Base-by-base conservation (phyloP, 2,797 vertebrate genomes). In the Pterois miles region DNA sequence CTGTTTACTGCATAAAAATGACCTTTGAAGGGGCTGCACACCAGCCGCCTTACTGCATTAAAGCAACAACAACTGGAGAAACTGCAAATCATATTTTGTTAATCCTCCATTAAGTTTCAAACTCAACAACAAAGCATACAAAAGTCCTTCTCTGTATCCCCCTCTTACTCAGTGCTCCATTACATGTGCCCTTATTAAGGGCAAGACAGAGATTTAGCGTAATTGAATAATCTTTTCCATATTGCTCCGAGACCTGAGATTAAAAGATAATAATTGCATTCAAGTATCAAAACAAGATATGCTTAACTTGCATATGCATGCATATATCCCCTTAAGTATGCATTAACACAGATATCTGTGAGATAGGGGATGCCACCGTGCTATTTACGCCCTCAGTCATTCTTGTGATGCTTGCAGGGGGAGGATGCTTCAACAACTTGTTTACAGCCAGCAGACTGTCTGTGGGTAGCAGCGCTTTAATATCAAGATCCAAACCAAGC, bases 321-420 rank as follows among this genome's bases (percentile, higher is more conserved):
- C 56, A 27, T 80, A 78, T 73, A 88, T 88, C 81, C 89, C 65
- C 77, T 88, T 90, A 91, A 93, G 89, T 82, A 86, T 86, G 88
- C 81, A 92, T 94, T 94, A 90, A 84, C 88, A 93, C 83, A 91
- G 78, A 93, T 88, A 90, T 81, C 66, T 70, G 78, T 78, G 71
- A 82, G 65, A 88, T 69, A 63, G 48, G 48, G 76, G 48, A 23
- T 71, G 78, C 31, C 64, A 56, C 63, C 54, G 4, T 65, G 57
- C 54, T 82, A 73, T 76, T 64, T 78, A 77, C 29, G 25, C 70
- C 74, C 71, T 62, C 18, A 54, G 64, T 87, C 78, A 74, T 74
- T 81, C 70, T 78, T 77, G 54, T 74, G 71, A 74, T 56, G 77
- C 78, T 77, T 72, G 38, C 57, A 80, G 65, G 46, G 31, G 25